These are phyloP conservation scores for Camponotus floridanus DNA, from an alignment of 1,140 invertebrate species.

Conservation along the genomic window DNA sequence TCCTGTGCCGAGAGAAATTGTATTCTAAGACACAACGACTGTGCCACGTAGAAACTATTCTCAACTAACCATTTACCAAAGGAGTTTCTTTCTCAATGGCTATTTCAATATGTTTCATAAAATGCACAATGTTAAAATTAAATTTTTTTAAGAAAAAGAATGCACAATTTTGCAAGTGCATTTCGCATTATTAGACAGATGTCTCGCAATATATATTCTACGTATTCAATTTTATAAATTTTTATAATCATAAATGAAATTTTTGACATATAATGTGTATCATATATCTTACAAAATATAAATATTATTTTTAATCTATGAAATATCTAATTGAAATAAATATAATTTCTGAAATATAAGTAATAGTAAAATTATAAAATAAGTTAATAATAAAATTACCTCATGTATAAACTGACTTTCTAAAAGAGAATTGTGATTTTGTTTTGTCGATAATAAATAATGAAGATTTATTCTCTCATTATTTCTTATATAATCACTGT, in stretches of 20 bases:
- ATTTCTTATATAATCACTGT: constrained; percentile 32
- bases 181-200: too few species aligned
- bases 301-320: not conserved
- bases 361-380: too few species aligned
- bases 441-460: constrained; percentile 78
- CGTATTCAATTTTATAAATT: too few species aligned
- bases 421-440: not conserved
- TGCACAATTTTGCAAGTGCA: too few species aligned
- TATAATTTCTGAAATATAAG: not conserved
- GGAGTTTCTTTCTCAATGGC: not conserved
- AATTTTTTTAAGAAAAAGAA: not conserved
- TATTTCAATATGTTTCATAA: not conserved
- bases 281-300: not conserved
- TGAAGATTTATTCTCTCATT: constrained; percentile 77
- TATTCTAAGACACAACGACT: constrained; percentile 8
- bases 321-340: not conserved
- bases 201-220: too few species aligned
- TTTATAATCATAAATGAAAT: too few species aligned
- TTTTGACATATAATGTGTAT: not conserved
- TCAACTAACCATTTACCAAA: constrained; percentile 8
- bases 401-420: not conserved
- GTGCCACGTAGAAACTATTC: constrained; percentile 35
- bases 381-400: not conserved
- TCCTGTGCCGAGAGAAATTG: constrained; percentile 32
- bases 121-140: not conserved